These are phyloP conservation scores for Eupithecia abbreviata DNA, from an alignment of 2,888 invertebrate species.

Conservation along the genomic window DNA sequence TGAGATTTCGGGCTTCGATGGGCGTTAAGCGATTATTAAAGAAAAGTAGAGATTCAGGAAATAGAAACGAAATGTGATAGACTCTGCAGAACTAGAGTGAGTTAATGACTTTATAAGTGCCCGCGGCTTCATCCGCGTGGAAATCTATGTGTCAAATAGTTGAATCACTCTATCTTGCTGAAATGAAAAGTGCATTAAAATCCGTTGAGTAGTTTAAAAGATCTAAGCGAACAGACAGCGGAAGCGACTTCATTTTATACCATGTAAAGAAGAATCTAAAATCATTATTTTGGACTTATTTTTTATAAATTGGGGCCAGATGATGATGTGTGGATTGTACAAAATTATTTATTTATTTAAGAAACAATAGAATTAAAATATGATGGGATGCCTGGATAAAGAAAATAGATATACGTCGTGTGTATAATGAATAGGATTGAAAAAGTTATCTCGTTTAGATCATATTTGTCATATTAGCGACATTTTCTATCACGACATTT, in stretches of 20 bases:
- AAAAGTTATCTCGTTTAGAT: background rate
- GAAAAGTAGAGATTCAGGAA: constrained; percentile 58
- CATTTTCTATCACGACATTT: background rate
- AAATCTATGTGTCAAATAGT: too few species aligned
- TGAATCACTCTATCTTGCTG: too few species aligned
- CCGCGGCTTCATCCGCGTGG: too few species aligned
- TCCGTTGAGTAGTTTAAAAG: too few species aligned
- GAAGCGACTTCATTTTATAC: too few species aligned
- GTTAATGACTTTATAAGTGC: background rate
- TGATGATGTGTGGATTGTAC: too few species aligned
- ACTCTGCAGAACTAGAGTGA: constrained; percentile 18
- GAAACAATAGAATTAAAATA: background rate
- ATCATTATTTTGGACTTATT: too few species aligned
- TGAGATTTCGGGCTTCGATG: constrained; percentile 64
- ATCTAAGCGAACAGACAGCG: too few species aligned
- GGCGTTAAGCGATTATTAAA: constrained; percentile 60
- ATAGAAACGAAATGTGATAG: constrained; percentile 45
- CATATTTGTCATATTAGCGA: too few species aligned
- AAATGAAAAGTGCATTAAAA: too few species aligned
- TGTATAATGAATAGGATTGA: background rate
- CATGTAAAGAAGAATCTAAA: background rate
- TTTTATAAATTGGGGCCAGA: too few species aligned
- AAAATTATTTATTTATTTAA: too few species aligned
- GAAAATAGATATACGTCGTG: background rate
- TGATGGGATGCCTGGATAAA: background rate